Conservation (phyloP, 2,797 vertebrate genomes). For the Falco rusticolus region DNA sequence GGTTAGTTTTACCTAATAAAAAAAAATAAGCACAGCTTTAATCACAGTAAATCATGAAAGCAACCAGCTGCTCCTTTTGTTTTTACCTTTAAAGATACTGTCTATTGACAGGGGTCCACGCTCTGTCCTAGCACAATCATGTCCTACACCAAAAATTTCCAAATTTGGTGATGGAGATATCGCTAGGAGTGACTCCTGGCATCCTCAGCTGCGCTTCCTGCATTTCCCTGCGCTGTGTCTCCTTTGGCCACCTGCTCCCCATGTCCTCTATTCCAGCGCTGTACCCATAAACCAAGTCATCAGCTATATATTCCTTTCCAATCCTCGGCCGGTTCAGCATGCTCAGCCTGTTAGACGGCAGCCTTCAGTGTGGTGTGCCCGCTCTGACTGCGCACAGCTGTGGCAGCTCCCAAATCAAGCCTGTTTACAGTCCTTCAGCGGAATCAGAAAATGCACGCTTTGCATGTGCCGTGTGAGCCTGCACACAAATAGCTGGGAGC, state of each 20-base stretch:
- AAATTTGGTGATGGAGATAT: not conserved
- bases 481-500: not conserved
- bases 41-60: not conserved
- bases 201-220: not conserved
- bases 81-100: not conserved
- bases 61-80: not conserved
- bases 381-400: not conserved
- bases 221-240: not conserved
- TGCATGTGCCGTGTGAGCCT: not conserved
- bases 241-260: not conserved
- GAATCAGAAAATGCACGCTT: not conserved
- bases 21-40: not conserved
- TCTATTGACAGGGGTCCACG: accelerated
- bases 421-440: not conserved
- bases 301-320: not conserved
- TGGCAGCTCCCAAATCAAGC: not conserved
- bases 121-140: not conserved
- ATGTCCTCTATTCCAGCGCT: not conserved
- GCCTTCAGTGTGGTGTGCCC: not conserved
- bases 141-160: not conserved
- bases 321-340: not conserved
- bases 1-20: not conserved
- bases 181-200: not conserved
- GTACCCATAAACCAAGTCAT: not conserved
- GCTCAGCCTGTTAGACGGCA: not conserved